A percentile compares a stretch with the other conserved stretches of the same genome.
Evolutionary conservation across 2,888 invertebrate genomes (phyloP).

Genomic region (Seira musarum): DNA sequence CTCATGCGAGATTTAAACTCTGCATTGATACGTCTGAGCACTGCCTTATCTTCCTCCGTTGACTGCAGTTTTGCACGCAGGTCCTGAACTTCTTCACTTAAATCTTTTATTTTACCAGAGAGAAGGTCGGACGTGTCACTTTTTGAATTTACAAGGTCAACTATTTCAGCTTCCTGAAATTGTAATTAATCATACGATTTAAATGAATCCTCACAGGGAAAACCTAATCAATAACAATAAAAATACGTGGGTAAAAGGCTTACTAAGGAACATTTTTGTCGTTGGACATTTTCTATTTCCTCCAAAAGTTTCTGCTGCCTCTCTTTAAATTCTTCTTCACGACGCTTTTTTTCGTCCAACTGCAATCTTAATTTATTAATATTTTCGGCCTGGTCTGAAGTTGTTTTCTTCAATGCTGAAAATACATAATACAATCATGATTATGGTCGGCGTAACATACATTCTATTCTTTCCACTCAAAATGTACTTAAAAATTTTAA

Average conservation of each 20-base stretch:
- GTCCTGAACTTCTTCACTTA: constrained; percentile 57
- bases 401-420: constrained; percentile 36
- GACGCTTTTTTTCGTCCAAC: constrained; percentile 70
- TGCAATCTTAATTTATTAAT: constrained; percentile 71
- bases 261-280: constrained; percentile 51
- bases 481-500: constrained; percentile 4
- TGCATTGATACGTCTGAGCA: constrained; percentile 39
- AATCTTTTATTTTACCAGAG: constrained; percentile 55
- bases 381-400: constrained; percentile 13
- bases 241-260: too few species aligned
- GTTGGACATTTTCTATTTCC: constrained; percentile 70
- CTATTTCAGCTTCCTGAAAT: constrained; percentile 51
- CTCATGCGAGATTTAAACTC: constrained; percentile 42
- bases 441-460: background rate
- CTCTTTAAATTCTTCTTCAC: constrained; percentile 72
- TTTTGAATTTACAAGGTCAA: constrained; percentile 52
- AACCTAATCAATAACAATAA: too few species aligned
- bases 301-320: constrained; percentile 73
- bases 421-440: background rate
- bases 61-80: constrained; percentile 43
- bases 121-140: constrained; percentile 44
- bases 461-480: too few species aligned
- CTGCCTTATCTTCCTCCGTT: constrained; percentile 42
- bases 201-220: background rate
- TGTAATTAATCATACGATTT: too few species aligned